These are phyloP conservation scores for Melanotus villosus DNA, from an alignment of 2,888 invertebrate genomes.

Conservation along the genomic window DNA sequence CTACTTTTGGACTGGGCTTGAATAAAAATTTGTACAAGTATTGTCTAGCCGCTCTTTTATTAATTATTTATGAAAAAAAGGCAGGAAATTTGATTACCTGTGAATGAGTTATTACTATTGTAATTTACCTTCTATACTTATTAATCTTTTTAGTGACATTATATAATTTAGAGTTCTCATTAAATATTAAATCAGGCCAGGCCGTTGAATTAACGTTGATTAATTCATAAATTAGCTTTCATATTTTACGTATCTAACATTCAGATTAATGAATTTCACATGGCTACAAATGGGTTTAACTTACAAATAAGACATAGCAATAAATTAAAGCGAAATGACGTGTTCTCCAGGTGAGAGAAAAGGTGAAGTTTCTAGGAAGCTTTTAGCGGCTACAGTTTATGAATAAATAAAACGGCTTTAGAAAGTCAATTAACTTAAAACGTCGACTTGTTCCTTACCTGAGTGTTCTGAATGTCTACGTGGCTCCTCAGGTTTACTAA, in stretches of 20 bases:
- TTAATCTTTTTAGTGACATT: too few relatives aligned
- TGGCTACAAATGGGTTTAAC: background rate
- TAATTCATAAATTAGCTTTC: background rate
- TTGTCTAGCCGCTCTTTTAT: too few relatives aligned
- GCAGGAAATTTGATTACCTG: too few relatives aligned
- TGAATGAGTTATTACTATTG: too few relatives aligned
- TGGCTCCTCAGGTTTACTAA: slow-evolving; percentile 26
- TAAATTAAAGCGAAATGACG: slow-evolving; percentile 14
- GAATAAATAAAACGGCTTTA: slow-evolving; percentile 18
- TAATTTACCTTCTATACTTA: too few relatives aligned
- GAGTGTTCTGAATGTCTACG: slow-evolving; percentile 20
- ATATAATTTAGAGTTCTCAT: too few relatives aligned
- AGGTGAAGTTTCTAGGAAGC: slow-evolving; percentile 17
- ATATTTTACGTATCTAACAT: background rate
- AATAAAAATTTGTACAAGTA: too few relatives aligned
- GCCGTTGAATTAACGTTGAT: background rate
- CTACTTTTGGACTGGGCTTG: too few relatives aligned
- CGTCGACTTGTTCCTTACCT: slow-evolving; percentile 25
- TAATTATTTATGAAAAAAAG: too few relatives aligned
- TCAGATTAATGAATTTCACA: background rate
- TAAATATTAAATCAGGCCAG: too few relatives aligned
- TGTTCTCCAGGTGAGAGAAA: slow-evolving; percentile 17
- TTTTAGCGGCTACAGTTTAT: slow-evolving; percentile 24
- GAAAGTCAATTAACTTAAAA: slow-evolving; percentile 27
- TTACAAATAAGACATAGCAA: background rate